Evolutionary conservation across 2,797 vertebrate genomes (phyloP), one percentile per base, ranked within the genome.

Genomic region (Gymnocypris eckloni): DNA sequence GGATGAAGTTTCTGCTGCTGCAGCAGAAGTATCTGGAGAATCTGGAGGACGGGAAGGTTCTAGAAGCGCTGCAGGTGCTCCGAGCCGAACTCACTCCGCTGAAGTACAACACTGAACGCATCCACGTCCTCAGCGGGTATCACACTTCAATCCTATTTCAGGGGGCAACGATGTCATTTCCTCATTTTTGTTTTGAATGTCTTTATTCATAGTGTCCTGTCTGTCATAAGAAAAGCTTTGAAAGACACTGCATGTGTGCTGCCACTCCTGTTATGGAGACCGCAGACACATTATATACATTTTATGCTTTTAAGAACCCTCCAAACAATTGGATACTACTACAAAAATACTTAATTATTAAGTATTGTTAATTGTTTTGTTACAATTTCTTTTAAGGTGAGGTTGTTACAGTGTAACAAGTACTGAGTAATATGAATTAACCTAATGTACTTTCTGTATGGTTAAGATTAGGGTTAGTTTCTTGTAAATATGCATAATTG

Each of bases 1-100:
- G 97, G 90, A 99, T 99, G 98, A 99, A 98, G 96, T 99, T 99
- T 94, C 94, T 99, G 90, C 95, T 99, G 92, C 95, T 99, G 93
- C 98, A 99, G 95, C 98, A 99, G 95, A 99, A 99, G 93, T 99
- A 99, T 92, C 95, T 99, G 93, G 98, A 99, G 90, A 98, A 97
- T 92, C 95, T 99, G 93, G 98, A 99, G 95, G 98, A 99, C 70
- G 97, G 97, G 83, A 98, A 98, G 91, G 97, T 98, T 91, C 92
- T 97, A 90, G 97, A 97, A 92, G 97, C 97, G 2, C 95, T 97
- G 91, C 97, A 97, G 28, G 97, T 97, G 89, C 94, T 97, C 16
- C 92, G 96, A 92, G 96, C 95, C 82, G 96, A 97, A 90, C 91
- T 97, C 93, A 97, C 96, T 0, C 97, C 97, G n/a, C 92, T 97